Percentiles rank a stretch among this genome's conserved stretches.
Conservation (phyloP, 2,797 vertebrate genomes). For the Pipistrellus pygmaeus region DNA sequence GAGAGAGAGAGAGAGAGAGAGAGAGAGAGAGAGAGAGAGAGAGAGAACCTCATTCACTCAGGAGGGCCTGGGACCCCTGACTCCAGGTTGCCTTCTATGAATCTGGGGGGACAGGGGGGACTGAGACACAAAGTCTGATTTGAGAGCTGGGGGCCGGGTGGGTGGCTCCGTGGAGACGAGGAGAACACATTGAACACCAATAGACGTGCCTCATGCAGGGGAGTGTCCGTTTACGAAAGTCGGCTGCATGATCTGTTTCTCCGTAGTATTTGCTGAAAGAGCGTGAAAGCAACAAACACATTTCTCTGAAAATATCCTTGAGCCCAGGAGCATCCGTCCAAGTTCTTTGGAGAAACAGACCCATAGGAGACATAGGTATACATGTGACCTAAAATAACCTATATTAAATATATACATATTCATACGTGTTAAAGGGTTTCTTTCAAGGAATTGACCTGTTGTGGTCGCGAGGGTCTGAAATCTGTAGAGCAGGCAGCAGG, state of each 20-base stretch:
- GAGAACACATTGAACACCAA: not conserved
- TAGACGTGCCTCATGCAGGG: not conserved
- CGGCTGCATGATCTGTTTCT: not conserved
- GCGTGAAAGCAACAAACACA: not conserved
- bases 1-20: too few species aligned
- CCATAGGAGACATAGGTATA: not conserved
- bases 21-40: too few species aligned
- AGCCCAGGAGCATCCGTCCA: not conserved
- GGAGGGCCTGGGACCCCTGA: not conserved
- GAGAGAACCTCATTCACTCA: not conserved
- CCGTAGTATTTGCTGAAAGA: slow-evolving; percentile 18
- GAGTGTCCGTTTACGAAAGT: not conserved
- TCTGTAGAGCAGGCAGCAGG: not conserved
- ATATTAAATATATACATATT: not conserved
- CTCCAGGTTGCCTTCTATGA: not conserved
- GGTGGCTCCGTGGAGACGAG: not conserved
- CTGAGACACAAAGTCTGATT: not conserved
- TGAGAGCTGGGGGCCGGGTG: not conserved
- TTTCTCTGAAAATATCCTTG: slow-evolving; percentile 27
- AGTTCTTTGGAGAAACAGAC: slow-evolving; percentile 33
- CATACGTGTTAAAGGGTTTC: not conserved
- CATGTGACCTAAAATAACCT: too few species aligned
- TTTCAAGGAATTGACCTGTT: not conserved
- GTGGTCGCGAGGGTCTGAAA: not conserved
- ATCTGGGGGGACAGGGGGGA: not conserved